phyloP scores from a whole-genome alignment of 2,113 vertebrate species.

The Cairina moschata region DNA sequence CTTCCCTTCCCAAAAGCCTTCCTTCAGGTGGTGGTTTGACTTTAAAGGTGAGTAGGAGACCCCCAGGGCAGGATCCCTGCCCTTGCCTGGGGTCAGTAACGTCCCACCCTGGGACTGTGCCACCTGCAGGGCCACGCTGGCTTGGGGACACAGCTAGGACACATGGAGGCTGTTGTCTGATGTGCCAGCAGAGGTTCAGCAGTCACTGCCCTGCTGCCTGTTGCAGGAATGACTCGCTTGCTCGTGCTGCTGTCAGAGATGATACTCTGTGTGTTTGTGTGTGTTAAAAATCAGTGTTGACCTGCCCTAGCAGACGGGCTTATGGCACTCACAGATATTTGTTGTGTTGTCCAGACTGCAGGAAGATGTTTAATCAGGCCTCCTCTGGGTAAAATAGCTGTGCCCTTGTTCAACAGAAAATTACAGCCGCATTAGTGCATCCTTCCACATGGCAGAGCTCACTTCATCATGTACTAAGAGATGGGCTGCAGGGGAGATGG shows the following conservation, averaged over 20 bases:
- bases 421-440: background rate
- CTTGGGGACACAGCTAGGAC: background rate
- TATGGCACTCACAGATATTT: background rate
- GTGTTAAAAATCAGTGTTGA: background rate
- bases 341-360: background rate
- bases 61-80: background rate
- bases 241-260: background rate
- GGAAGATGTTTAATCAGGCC: background rate
- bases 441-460: background rate
- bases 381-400: background rate
- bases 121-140: background rate
- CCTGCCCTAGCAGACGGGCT: background rate
- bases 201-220: background rate
- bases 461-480: background rate
- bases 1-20: conserved; percentile 94
- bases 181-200: background rate
- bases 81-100: background rate
- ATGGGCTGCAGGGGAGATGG: background rate
- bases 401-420: conserved; percentile 9
- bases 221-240: background rate
- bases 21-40: conserved; percentile 93
- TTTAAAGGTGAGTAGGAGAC: conserved; percentile 82
- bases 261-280: background rate
- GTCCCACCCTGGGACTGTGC: background rate
- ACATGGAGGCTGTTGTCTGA: background rate